Conservation (phyloP, 2,113 vertebrate genomes). For the Vicugna pacos region DNA sequence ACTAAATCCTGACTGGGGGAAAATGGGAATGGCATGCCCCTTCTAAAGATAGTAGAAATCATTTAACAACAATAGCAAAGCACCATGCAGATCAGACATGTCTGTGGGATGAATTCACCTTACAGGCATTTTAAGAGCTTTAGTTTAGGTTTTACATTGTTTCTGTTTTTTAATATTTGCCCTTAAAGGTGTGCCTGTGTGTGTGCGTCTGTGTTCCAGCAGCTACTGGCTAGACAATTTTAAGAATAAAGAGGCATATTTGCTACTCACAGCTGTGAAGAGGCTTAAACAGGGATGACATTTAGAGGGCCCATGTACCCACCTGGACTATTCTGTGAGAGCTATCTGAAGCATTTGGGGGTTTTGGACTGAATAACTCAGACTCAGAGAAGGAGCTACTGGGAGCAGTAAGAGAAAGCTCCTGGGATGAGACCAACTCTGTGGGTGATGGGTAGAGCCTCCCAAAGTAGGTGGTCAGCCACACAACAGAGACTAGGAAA, state of each 20-base stretch:
- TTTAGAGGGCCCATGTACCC: neutral
- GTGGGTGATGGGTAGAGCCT: neutral
- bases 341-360: neutral
- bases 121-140: neutral
- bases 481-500: neutral
- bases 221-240: neutral
- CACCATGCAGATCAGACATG: neutral
- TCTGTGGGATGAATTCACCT: neutral
- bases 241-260: neutral
- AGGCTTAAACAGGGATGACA: neutral
- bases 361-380: neutral
- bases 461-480: neutral
- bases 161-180: conserved; percentile 1
- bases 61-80: neutral
- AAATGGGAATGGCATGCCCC: neutral
- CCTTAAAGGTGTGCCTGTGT: neutral
- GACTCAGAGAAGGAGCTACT: neutral
- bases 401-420: neutral
- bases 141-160: neutral
- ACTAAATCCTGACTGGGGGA: neutral
- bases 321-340: neutral
- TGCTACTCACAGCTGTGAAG: neutral
- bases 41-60: neutral
- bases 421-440: neutral
- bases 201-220: neutral